Evolutionary conservation across 1,140 invertebrate species (phyloP).

Genomic region (Drosophila dunni): DNA sequence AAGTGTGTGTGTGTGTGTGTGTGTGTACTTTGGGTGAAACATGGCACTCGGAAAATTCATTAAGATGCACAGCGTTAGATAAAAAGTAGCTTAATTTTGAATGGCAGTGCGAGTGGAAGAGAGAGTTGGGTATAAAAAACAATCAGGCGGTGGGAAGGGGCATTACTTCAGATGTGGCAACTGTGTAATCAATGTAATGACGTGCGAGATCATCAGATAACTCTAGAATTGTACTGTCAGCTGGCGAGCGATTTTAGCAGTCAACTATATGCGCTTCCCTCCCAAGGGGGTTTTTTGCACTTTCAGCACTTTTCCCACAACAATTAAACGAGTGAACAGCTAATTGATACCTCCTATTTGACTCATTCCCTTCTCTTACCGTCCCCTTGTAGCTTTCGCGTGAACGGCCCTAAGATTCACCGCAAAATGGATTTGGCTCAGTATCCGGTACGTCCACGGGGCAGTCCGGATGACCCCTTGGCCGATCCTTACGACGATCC

Average conservation of each 20-base stretch:
- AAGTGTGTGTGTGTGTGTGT: slow-evolving; percentile 16
- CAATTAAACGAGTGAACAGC: slow-evolving; percentile 39
- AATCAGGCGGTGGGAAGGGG: background rate
- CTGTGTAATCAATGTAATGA: slow-evolving; percentile 63
- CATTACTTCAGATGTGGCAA: slow-evolving; percentile 29
- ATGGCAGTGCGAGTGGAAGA: slow-evolving; percentile 25
- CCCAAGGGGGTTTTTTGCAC: slow-evolving; percentile 32
- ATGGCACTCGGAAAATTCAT: slow-evolving; percentile 51
- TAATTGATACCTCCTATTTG: slow-evolving; percentile 44
- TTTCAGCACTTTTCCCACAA: slow-evolving; percentile 23
- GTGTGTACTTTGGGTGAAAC: slow-evolving; percentile 6
- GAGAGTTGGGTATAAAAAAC: background rate
- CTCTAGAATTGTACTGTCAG: slow-evolving; percentile 40
- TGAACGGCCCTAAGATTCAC: slow-evolving; percentile 88
- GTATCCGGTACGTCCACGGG: slow-evolving; percentile 86
- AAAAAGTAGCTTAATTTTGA: slow-evolving; percentile 56
- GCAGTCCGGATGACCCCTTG: slow-evolving; percentile 88
- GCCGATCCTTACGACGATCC: slow-evolving; percentile 90
- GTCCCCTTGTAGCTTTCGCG: slow-evolving; percentile 86
- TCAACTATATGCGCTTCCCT: slow-evolving; percentile 28
- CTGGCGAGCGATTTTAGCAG: slow-evolving; percentile 38
- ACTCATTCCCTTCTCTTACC: background rate
- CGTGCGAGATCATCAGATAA: slow-evolving; percentile 65
- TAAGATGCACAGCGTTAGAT: slow-evolving; percentile 62
- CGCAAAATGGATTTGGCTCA: slow-evolving; percentile 89